Evolutionary conservation across 2,797 vertebrate genomes (phyloP).

Genomic region (Tenualosa ilisha): DNA sequence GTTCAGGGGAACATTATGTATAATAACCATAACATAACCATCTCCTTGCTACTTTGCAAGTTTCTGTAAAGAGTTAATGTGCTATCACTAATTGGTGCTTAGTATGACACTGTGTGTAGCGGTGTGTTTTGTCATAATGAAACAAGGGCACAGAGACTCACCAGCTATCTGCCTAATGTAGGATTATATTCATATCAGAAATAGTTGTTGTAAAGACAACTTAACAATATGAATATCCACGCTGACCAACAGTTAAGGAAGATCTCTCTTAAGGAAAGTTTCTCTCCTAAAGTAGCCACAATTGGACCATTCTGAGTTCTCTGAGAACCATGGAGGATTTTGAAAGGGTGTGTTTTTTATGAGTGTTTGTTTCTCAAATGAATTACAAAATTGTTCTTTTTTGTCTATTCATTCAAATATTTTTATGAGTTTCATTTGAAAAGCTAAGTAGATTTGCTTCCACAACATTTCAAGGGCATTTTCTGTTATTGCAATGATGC

Average conservation of each 20-base stretch:
- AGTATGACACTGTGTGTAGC: background rate
- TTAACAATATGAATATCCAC: too few species aligned
- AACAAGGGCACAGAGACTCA: background rate
- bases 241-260: too few species aligned
- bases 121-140: background rate
- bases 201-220: too few species aligned
- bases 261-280: background rate
- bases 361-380: background rate
- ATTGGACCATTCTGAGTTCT: background rate
- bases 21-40: background rate
- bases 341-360: background rate
- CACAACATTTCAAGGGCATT: constrained; percentile 6
- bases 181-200: too few species aligned
- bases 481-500: background rate
- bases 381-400: background rate
- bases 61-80: background rate
- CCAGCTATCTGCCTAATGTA: background rate
- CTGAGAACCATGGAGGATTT: background rate
- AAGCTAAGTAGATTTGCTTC: background rate
- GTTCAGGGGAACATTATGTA: background rate
- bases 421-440: constrained; percentile 14
- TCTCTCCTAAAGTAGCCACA: background rate
- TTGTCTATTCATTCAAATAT: background rate
- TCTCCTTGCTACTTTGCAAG: background rate
- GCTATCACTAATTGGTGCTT: background rate